Evolutionary conservation across 2,797 vertebrate genomes (phyloP).

Genomic region (Crenichthys baileyi): DNA sequence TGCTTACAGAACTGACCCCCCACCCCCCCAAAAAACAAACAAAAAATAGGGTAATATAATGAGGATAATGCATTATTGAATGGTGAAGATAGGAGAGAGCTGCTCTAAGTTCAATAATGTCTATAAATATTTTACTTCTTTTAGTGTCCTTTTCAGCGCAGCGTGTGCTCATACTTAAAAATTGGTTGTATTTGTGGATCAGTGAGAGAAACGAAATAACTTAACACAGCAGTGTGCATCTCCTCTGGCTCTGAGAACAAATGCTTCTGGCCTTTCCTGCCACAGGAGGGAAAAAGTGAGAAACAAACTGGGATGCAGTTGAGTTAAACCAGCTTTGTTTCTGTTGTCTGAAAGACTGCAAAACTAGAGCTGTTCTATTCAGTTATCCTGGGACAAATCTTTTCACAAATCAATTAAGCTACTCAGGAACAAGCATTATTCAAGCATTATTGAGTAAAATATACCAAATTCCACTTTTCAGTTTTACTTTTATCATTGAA

Average conservation of each 20-base stretch:
- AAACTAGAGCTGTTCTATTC: conserved; percentile 19
- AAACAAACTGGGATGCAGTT: conserved; percentile 14
- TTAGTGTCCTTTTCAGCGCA: conserved; percentile 32
- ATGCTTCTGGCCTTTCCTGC: neutral
- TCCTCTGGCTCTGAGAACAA: conserved; percentile 2
- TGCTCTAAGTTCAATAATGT: conserved; percentile 51
- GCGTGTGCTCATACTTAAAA: conserved; percentile 13
- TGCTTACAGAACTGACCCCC: conserved; percentile 60
- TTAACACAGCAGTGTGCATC: conserved; percentile 5
- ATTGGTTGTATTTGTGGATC: conserved; percentile 25
- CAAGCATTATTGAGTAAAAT: conserved; percentile 23
- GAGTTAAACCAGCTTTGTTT: conserved; percentile 11
- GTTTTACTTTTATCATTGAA: conserved; percentile 15
- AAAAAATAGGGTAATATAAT: conserved; percentile 59
- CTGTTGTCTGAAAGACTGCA: conserved; percentile 1
- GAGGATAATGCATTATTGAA: conserved; percentile 72
- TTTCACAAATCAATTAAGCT: conserved; percentile 16
- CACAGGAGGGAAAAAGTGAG: neutral
- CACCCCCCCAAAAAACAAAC: conserved; percentile 18
- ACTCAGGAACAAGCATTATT: conserved; percentile 8
- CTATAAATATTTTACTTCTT: conserved; percentile 61
- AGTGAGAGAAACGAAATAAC: conserved; percentile 12
- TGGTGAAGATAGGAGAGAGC: conserved; percentile 62
- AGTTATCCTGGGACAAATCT: conserved; percentile 30
- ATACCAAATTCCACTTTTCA: conserved; percentile 17